phyloP scores from a whole-genome alignment of 2,888 invertebrate species.

The Nephrotoma appendiculata region DNA sequence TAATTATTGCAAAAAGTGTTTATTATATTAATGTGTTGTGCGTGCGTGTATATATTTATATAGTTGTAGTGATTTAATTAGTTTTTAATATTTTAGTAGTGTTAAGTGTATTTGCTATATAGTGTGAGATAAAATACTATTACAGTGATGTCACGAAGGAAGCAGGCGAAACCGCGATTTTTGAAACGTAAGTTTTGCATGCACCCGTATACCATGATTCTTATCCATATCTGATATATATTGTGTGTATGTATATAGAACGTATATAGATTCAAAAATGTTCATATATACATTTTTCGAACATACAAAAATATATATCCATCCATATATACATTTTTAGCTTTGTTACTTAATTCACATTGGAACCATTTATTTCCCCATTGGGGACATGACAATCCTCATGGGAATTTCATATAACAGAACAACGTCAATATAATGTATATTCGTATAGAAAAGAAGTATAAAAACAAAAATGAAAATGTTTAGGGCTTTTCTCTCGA shows the following conservation, averaged over 20 bases:
- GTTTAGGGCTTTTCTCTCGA: neutral
- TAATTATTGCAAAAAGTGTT: neutral
- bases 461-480: neutral
- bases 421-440: constrained; percentile 3
- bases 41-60: neutral
- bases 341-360: constrained; percentile 5
- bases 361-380: constrained; percentile 3
- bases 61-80: neutral
- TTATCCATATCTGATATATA: neutral
- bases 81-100: neutral
- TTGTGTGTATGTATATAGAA: neutral
- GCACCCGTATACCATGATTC: neutral
- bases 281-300: neutral
- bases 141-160: constrained; percentile 45
- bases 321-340: neutral
- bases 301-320: neutral
- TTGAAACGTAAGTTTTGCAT: constrained; percentile 45
- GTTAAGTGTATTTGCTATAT: neutral
- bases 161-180: constrained; percentile 56
- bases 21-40: neutral
- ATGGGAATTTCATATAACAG: constrained; percentile 2
- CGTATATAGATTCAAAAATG: neutral
- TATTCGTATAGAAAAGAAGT: neutral
- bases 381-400: neutral
- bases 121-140: neutral